phyloP scores from a whole-genome alignment of 2,113 vertebrate species.

The Lagopus muta region DNA sequence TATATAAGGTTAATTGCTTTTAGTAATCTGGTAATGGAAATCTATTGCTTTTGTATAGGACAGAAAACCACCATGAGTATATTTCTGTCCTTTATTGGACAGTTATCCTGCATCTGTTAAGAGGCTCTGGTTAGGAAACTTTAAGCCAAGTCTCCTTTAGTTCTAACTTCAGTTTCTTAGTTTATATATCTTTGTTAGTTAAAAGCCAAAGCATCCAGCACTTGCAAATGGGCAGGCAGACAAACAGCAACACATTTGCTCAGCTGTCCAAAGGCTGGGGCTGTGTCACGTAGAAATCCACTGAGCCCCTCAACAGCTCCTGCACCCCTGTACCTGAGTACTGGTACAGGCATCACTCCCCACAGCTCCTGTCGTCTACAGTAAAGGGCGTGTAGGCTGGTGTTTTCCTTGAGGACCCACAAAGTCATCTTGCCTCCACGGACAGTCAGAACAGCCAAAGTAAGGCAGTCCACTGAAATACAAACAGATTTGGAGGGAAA shows the following conservation, averaged over 20 bases:
- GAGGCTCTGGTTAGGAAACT: background rate
- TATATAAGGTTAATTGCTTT: background rate
- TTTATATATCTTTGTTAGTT: background rate
- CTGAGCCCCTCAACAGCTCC: fast-evolving
- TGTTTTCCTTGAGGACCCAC: background rate
- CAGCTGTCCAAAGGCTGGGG: background rate
- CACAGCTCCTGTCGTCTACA: background rate
- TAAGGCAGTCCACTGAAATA: background rate
- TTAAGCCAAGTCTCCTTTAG: background rate
- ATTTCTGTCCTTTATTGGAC: background rate
- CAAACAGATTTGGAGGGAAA: background rate
- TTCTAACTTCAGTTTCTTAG: background rate
- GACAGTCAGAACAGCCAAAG: background rate
- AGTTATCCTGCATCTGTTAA: background rate
- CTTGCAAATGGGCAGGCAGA: background rate
- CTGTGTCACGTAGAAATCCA: no score
- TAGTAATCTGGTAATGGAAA: background rate
- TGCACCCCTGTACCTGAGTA: background rate
- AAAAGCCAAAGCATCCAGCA: background rate
- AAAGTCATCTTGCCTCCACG: background rate
- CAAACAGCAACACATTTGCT: background rate
- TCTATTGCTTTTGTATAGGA: background rate
- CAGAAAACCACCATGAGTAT: background rate
- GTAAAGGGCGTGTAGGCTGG: fast-evolving
- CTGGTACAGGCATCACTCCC: fast-evolving